Percentiles rank a stretch among this genome's conserved stretches.
phyloP scores from a whole-genome alignment of 2,797 vertebrate genomes.

The Melanogrammus aeglefinus region DNA sequence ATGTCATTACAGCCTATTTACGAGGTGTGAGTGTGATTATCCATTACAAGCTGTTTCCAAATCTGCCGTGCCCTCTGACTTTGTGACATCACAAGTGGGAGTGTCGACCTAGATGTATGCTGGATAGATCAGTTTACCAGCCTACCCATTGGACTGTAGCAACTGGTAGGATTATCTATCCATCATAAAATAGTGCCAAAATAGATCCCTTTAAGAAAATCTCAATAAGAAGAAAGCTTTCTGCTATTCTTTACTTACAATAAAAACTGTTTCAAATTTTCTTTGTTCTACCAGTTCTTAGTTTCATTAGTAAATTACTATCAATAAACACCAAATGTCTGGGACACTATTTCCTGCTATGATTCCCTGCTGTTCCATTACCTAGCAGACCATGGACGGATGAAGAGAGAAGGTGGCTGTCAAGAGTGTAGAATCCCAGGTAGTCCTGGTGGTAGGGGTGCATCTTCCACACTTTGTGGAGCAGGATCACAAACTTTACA shows the following conservation, averaged over 20 bases:
- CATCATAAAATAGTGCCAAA: too few relatives aligned
- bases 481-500: conserved; percentile 79
- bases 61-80: too few relatives aligned
- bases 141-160: too few relatives aligned
- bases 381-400: conserved; percentile 86
- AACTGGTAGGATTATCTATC: too few relatives aligned
- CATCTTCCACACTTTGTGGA: conserved; percentile 84
- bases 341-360: background rate
- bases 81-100: too few relatives aligned
- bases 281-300: background rate
- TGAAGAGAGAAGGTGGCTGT: conserved; percentile 79
- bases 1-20: background rate
- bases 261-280: background rate
- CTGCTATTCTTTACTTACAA: background rate
- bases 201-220: too few relatives aligned
- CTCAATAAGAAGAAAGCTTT: background rate
- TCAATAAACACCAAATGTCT: background rate
- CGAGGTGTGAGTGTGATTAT: background rate
- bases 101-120: too few relatives aligned
- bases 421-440: conserved; percentile 86
- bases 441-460: conserved; percentile 79
- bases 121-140: too few relatives aligned
- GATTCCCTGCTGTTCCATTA: conserved; percentile 53
- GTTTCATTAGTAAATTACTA: background rate
- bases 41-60: too few relatives aligned